phyloP scores from a whole-genome alignment of 2,888 invertebrate genomes.

The Maniola hyperantus region DNA sequence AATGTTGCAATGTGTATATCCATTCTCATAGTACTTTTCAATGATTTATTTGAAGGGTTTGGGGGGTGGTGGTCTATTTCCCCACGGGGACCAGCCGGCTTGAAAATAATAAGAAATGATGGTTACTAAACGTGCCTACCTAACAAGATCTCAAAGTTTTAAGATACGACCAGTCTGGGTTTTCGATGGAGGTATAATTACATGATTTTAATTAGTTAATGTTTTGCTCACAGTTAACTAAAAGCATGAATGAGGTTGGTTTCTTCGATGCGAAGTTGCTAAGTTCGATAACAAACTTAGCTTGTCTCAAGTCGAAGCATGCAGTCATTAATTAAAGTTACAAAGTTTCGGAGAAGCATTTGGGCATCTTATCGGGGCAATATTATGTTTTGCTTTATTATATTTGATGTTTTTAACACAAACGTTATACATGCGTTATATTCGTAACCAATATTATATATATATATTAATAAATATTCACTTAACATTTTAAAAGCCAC shows the following conservation, averaged over 20 bases:
- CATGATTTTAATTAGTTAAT: conserved; percentile 35
- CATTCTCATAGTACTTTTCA: no score
- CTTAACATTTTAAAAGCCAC: no score
- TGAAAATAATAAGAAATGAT: no score
- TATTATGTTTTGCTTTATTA: conserved; percentile 6
- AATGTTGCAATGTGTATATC: no score
- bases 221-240: conserved; percentile 30
- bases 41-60: no score
- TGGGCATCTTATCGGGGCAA: conserved; percentile 21
- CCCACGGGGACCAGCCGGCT: no score
- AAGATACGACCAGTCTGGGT: not conserved
- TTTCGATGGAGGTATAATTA: not conserved
- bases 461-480: no score
- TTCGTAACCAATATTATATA: no score
- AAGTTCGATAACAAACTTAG: conserved; percentile 36
- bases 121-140: not conserved
- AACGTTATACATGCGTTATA: no score
- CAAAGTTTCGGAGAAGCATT: conserved; percentile 16
- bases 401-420: not conserved
- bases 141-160: not conserved
- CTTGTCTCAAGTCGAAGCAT: conserved; percentile 34
- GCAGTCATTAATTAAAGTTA: conserved; percentile 36
- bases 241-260: conserved; percentile 25
- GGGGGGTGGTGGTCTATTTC: no score
- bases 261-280: conserved; percentile 28